Base-by-base conservation (phyloP, 2,113 vertebrate genomes). In the Cryptotis parvus region DNA sequence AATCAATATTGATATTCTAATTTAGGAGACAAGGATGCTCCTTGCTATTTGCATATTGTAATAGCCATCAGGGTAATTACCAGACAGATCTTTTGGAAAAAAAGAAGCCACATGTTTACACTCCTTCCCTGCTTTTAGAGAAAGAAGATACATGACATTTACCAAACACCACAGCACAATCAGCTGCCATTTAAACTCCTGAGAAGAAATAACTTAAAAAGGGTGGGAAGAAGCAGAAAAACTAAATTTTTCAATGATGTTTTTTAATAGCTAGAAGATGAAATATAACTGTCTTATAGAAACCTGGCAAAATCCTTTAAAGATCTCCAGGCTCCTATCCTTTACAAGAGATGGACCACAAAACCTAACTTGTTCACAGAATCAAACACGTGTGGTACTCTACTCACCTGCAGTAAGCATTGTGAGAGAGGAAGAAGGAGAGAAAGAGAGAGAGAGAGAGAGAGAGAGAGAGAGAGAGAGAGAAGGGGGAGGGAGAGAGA, bases 1-100 rank as follows among this genome's bases (percentile, higher is more conserved):
- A 94, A 91, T 91, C 90, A 96, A 94, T 92, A 94, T 33, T 95
- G 90, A 94, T 80, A 94, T 79, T 96, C 90, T 86, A 92, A 95
- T 89, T 92, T 82, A 80, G 63, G 90, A 94, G 78, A 68, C 65
- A 88, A 91, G 91, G 78, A 87, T 3, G 1, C 33, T 49, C 84
- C 70, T 91, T 94, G 78, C 68, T 94, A 94, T 94, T 93, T 96
- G 87, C 93, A 96, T 94, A 94, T 52, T 92, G 52, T 73, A 96
- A 93, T 74, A 96, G 92, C 72, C 93, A 93, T 90, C 87, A 65
- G 65, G 63, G 83, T 92, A 93, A 94, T 90, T 90, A 92, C 33
- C 39, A 66, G 52, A 91, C 49, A 89, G 89, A 79, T 95, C 89
- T 93, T 93, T 37, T 83, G 83, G 7, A 39, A 72, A 76, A 92